Conservation (phyloP, 2,888 invertebrate genomes). For the Peribatodes rhomboidaria region DNA sequence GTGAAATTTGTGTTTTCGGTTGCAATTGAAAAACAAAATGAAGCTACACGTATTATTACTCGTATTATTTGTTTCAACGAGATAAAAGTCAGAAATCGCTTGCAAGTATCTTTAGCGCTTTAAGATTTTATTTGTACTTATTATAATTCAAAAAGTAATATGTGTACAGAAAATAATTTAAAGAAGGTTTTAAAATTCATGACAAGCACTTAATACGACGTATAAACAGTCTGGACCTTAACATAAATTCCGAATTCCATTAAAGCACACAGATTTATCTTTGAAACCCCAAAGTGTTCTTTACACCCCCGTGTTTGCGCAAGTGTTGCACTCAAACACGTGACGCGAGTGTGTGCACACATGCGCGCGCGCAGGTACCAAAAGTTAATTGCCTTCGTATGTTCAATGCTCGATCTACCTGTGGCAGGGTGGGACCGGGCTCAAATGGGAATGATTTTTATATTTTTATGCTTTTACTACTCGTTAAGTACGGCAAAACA, state of each 20-base stretch:
- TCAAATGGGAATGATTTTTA: slow-evolving; percentile 51
- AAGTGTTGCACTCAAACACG: slow-evolving; percentile 65
- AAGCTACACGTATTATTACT: no score
- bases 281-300: slow-evolving; percentile 50
- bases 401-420: slow-evolving; percentile 80
- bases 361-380: slow-evolving; percentile 75
- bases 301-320: slow-evolving; percentile 77
- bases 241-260: slow-evolving; percentile 82
- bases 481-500: slow-evolving; percentile 42
- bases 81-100: no score
- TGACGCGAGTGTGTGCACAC: slow-evolving; percentile 51
- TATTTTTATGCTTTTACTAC: slow-evolving; percentile 47
- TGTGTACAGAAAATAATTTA: background rate
- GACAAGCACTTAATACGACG: slow-evolving; percentile 60
- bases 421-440: slow-evolving; percentile 60
- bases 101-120: background rate
- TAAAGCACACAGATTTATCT: slow-evolving; percentile 64
- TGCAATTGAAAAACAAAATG: background rate
- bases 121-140: background rate
- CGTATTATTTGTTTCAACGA: no score
- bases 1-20: slow-evolving; percentile 23
- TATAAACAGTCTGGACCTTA: slow-evolving; percentile 70
- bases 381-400: slow-evolving; percentile 85
- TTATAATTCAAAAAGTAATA: background rate
- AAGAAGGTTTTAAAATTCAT: slow-evolving; percentile 42